Percentiles rank a stretch among this genome's conserved stretches.
Evolutionary conservation across 2,797 vertebrate genomes (phyloP).

Genomic region (Macropodus opercularis): DNA sequence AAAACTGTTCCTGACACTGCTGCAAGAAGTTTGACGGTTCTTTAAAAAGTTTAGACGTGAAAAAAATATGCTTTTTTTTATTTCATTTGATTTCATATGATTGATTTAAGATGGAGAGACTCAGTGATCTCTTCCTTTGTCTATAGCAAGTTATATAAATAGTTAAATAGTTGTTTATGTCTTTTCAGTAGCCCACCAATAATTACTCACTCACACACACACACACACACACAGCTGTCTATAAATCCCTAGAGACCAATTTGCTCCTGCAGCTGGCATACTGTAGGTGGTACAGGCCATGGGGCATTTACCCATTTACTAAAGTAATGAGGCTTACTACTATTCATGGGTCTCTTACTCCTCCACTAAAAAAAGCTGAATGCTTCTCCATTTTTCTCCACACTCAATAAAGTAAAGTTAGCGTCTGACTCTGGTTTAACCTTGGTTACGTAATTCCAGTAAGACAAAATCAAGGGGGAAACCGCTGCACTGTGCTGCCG

Average conservation of each 20-base stretch:
- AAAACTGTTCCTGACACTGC: slow-evolving; percentile 40
- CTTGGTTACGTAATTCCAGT: slow-evolving; percentile 31
- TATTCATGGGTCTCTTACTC: slow-evolving; percentile 70
- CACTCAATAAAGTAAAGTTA: slow-evolving; percentile 47
- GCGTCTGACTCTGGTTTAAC: slow-evolving; percentile 44
- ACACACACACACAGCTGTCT: slow-evolving; percentile 54
- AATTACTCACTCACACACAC: slow-evolving; percentile 32
- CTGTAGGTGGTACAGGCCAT: slow-evolving; percentile 75
- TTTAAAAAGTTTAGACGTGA: slow-evolving; percentile 17
- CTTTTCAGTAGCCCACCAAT: slow-evolving; percentile 51
- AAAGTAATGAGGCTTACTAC: slow-evolving; percentile 77
- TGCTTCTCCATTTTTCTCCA: slow-evolving; percentile 43
- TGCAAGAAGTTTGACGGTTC: slow-evolving; percentile 38
- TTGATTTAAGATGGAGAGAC: not conserved
- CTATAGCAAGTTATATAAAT: too few species aligned
- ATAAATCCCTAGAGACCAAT: slow-evolving; percentile 73
- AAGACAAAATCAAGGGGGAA: slow-evolving; percentile 27
- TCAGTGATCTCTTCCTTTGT: slow-evolving; percentile 21
- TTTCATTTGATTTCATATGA: slow-evolving; percentile 17
- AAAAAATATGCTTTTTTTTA: not conserved
- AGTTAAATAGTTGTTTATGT: slow-evolving; percentile 52
- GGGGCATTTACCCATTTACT: slow-evolving; percentile 79
- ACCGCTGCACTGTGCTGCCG: slow-evolving; percentile 25
- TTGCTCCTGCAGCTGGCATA: slow-evolving; percentile 74
- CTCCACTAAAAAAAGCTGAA: slow-evolving; percentile 43